Percentiles rank a stretch among this genome's conserved stretches.
phyloP scores from a whole-genome alignment of 1,140 invertebrate genomes.

The Hyphantria cunea region DNA sequence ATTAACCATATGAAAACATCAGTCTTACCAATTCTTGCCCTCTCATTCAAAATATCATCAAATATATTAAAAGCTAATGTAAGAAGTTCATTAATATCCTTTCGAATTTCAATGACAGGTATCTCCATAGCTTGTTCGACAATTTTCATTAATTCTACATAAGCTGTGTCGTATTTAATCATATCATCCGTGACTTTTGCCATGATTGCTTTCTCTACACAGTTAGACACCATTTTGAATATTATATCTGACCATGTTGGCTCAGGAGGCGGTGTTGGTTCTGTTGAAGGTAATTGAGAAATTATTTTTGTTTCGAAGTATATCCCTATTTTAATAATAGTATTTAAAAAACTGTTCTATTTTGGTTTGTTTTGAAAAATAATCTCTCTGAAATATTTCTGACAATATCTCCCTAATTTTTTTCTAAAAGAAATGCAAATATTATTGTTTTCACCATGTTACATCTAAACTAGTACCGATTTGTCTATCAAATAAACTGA shows the following conservation, averaged over 20 bases:
- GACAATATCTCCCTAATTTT: too few species aligned
- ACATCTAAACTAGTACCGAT: too few species aligned
- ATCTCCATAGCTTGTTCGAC: conserved; percentile 73
- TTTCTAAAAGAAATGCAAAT: too few species aligned
- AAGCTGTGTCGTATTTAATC: conserved; percentile 65
- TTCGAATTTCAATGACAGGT: conserved; percentile 60
- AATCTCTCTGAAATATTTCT: too few species aligned
- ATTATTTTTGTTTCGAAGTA: too few species aligned
- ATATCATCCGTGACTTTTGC: conserved; percentile 49
- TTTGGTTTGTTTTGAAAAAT: too few species aligned
- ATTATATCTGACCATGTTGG: conserved; percentile 59
- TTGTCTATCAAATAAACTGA: too few species aligned
- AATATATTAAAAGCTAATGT: conserved; percentile 59
- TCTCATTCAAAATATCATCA: conserved; percentile 60
- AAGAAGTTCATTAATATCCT: conserved; percentile 61
- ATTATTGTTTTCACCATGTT: too few species aligned
- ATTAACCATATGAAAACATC: neutral
- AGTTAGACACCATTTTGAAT: conserved; percentile 53
- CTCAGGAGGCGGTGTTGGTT: conserved; percentile 60
- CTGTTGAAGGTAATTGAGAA: conserved; percentile 31
- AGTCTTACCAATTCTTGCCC: conserved; percentile 57
- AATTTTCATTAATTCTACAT: conserved; percentile 60
- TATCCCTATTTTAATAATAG: too few species aligned
- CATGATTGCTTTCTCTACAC: conserved; percentile 68
- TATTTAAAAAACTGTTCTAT: too few species aligned